Evolutionary conservation across 2,113 vertebrate species (phyloP).

Genomic region (Phasianus colchicus): DNA sequence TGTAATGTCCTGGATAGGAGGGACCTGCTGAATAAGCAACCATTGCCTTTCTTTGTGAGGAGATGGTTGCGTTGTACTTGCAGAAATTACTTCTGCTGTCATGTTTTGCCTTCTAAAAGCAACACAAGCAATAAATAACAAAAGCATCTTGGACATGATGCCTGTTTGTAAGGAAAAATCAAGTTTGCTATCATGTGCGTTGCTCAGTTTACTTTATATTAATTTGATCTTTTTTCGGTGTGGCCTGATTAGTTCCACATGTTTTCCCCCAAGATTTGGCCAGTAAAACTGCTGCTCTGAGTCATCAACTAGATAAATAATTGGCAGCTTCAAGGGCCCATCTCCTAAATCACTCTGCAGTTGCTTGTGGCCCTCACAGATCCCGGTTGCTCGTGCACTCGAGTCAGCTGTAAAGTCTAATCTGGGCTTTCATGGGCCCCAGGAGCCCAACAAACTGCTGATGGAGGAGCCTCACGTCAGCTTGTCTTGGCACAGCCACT

Average conservation of each 20-base stretch:
- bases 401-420: conserved; percentile 10
- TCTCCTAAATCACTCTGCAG: conserved; percentile 56
- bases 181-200: neutral
- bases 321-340: conserved; percentile 46
- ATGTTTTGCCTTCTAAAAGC: neutral
- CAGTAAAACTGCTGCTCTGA: conserved; percentile 63
- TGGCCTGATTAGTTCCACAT: conserved; percentile 49
- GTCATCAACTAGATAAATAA: conserved; percentile 70
- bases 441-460: neutral
- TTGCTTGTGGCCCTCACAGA: conserved; percentile 17
- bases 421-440: conserved; percentile 47
- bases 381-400: neutral
- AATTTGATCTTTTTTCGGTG: neutral
- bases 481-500: conserved; percentile 58
- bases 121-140: neutral
- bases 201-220: neutral
- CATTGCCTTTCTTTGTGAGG: neutral
- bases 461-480: neutral
- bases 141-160: neutral
- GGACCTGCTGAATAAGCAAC: conserved; percentile 1
- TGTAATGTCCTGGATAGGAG: neutral
- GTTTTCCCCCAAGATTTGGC: conserved; percentile 40
- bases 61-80: conserved; percentile 25
- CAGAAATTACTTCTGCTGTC: conserved; percentile 14
- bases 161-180: conserved; percentile 5